Percentiles rank a stretch among this genome's conserved stretches.
Evolutionary conservation across 2,888 invertebrate species (phyloP).

Genomic region (Tineola bisselliella): DNA sequence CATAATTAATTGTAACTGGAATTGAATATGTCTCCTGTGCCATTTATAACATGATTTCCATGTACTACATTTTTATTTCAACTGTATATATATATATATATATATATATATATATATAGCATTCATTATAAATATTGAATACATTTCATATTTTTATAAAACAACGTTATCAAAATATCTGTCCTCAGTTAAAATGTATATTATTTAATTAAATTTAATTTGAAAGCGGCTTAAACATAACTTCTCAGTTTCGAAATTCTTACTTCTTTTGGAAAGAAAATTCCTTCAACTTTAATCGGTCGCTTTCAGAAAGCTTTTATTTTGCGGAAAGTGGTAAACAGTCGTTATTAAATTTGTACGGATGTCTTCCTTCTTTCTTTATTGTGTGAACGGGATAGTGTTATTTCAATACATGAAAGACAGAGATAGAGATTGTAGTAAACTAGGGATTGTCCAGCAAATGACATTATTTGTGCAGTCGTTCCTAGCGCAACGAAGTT

Average conservation of each 20-base stretch:
- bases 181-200: no score
- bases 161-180: no score
- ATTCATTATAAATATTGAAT: no score
- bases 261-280: not conserved
- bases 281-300: slow-evolving; percentile 30
- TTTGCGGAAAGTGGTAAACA: slow-evolving; percentile 57
- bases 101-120: no score
- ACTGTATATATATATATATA: no score
- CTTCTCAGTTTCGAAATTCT: not conserved
- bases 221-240: not conserved
- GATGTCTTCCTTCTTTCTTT: slow-evolving; percentile 45
- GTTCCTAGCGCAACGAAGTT: slow-evolving; percentile 26
- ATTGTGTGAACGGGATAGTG: slow-evolving; percentile 38
- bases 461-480: slow-evolving; percentile 45
- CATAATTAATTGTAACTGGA: no score
- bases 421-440: slow-evolving; percentile 22
- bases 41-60: no score
- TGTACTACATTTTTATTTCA: no score
- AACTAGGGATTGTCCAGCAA: slow-evolving; percentile 39
- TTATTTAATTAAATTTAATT: no score
- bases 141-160: no score
- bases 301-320: slow-evolving; percentile 47
- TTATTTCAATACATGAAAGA: slow-evolving; percentile 34
- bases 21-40: no score
- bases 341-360: slow-evolving; percentile 65